Evolutionary conservation across 2,113 vertebrate species (phyloP), one percentile per base, ranked within the genome.

Genomic region (Nestor notabilis): DNA sequence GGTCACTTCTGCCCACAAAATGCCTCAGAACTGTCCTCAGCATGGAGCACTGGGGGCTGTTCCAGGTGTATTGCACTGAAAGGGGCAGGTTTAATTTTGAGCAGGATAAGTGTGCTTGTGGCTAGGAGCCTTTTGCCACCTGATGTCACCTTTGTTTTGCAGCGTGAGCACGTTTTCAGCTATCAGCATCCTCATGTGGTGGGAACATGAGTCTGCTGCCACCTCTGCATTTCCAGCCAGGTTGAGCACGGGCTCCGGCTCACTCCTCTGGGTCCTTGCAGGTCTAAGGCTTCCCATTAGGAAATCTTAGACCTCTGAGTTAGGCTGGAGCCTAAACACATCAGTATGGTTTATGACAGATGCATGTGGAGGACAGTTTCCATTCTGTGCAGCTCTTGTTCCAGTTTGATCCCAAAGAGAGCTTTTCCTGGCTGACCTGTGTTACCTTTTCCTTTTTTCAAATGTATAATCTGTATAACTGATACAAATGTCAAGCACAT

Each of bases 91-190:
- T 64, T 69, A 3, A 1, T 65, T 81, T 19, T 8, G 17, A 17
- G 4, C n/a, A 6, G 35, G 31, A 17, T 50, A 4, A 24, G 23
- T 44, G 24, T 13, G 5, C 46, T 56, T 60, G 13, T 23, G 3
- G 18, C 15, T 33, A 11, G 47, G 44, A 74, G 49, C 33, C 33
- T 2, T 31, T 39, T 69, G 44, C 53, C 31, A 33, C 50, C 37
- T 0, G 0, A 1, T 6, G 9, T 49, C 20, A 39, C 56, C n/a
- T 79, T 79, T 68, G 16, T 37, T 78, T 15, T 56, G 44, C 8
- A 21, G 53, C 49, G 9, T 0, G 13, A 72, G n/a, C n/a, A 10
- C 0, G 0, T 49, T 44, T 41, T 43, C 53, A 23, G 53, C 49
- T 39, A 3, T 33, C 35, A 29, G 53, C 60, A 70, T 61, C 55